Evolutionary conservation across 2,113 vertebrate species (phyloP).

Genomic region (Podarcis raffonei): DNA sequence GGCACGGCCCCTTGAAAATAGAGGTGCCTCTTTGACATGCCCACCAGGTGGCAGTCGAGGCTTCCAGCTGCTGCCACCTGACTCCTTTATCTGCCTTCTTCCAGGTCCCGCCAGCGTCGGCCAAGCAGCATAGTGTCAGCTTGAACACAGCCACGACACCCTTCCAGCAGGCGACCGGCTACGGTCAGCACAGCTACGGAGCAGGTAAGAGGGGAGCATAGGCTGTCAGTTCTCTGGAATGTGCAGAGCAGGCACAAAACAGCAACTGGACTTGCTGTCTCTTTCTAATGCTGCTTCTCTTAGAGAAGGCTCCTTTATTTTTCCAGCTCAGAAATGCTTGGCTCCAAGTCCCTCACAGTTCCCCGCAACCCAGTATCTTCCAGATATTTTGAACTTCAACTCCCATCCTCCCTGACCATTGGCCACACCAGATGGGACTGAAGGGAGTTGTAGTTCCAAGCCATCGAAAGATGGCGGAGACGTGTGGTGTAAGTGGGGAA

Average conservation of each 20-base stretch:
- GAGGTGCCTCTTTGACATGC: background rate
- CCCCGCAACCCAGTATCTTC: too few relatives aligned
- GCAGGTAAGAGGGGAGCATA: slow-evolving; percentile 75
- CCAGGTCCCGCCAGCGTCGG: slow-evolving; percentile 89
- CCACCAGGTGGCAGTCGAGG: slow-evolving; percentile 45
- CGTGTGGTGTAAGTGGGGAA: too few relatives aligned
- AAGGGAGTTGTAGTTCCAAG: too few relatives aligned
- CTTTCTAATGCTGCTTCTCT: background rate
- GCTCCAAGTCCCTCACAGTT: too few relatives aligned
- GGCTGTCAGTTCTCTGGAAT: accelerated
- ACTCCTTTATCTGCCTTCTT: accelerated
- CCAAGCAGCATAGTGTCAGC: slow-evolving; percentile 89
- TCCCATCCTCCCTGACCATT: too few relatives aligned
- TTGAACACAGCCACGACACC: slow-evolving; percentile 83
- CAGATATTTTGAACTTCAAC: too few relatives aligned
- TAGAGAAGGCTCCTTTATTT: too few relatives aligned
- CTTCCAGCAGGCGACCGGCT: slow-evolving; percentile 91
- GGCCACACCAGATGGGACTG: too few relatives aligned
- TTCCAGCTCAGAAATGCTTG: too few relatives aligned
- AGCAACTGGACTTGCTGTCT: background rate
- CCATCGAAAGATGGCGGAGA: too few relatives aligned
- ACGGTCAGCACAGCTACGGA: slow-evolving; percentile 88
- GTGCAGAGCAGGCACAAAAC: background rate
- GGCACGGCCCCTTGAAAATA: background rate
- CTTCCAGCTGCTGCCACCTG: background rate